These are phyloP conservation scores for Acanthosoma haemorrhoidale DNA, from an alignment of 2,888 invertebrate species.

Conservation along the genomic window DNA sequence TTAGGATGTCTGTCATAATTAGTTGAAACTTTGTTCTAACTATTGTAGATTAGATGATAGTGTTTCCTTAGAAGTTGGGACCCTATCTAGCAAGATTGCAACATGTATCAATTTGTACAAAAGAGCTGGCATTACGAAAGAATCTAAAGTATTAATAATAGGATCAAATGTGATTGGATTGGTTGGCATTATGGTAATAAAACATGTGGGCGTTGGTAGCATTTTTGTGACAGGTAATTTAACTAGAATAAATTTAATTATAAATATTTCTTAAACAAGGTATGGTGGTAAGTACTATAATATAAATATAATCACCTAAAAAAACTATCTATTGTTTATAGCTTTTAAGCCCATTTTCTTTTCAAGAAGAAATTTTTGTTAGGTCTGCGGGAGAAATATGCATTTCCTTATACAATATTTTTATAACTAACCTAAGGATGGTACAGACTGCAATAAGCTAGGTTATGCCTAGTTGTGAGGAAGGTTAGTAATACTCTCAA, in stretches of 20 bases:
- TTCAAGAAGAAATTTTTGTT: no score
- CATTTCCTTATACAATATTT: no score
- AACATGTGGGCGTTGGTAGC: neutral
- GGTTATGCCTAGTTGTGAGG: no score
- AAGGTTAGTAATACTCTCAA: no score
- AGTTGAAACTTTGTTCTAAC: no score
- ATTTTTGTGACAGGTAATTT: conserved; percentile 4
- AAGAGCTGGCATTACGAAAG: neutral
- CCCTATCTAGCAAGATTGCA: neutral
- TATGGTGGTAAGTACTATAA: no score
- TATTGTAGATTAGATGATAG: neutral
- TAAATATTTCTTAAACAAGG: no score
- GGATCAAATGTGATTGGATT: neutral
- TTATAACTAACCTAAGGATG: no score
- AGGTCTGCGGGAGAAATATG: no score
- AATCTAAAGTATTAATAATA: conserved; percentile 13
- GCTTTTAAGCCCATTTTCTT: neutral
- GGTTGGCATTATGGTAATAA: neutral
- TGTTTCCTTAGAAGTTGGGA: neutral
- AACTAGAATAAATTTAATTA: no score
- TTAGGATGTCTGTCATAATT: no score
- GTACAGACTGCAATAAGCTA: no score
- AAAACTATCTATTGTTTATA: neutral
- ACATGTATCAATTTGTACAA: neutral
- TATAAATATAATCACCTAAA: neutral